Evolutionary conservation across 2,113 vertebrate genomes (phyloP).

Genomic region (Rutilus rutilus): DNA sequence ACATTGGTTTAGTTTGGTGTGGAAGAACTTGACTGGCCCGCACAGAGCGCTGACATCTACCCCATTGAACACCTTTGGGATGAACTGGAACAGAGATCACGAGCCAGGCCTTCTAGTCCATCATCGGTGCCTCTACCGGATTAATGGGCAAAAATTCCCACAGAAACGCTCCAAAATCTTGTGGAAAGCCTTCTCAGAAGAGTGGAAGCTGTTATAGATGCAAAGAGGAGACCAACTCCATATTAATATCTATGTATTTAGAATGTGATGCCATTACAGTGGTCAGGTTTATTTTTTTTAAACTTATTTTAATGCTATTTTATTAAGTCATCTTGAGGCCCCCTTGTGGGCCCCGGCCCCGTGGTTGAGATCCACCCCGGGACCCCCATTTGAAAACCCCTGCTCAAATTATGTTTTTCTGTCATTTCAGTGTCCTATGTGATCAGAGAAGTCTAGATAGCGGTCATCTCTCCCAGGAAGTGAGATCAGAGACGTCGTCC

Average conservation of each 20-base stretch:
- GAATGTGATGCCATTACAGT: neutral
- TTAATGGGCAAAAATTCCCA: neutral
- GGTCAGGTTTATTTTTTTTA: no score
- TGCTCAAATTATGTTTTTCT: neutral
- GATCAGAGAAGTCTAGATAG: slow-evolving; percentile 85
- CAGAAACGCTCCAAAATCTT: neutral
- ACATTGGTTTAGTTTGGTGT: no score
- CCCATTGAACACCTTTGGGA: neutral
- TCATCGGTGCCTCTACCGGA: no score
- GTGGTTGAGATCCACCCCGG: no score
- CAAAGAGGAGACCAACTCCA: neutral
- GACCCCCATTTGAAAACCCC: neutral
- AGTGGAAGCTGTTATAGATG: neutral
- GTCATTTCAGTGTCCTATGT: slow-evolving; percentile 75
- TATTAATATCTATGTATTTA: neutral
- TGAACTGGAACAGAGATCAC: neutral
- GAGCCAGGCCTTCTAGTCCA: neutral
- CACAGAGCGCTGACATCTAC: no score
- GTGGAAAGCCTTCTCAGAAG: no score
- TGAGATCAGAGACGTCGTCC: slow-evolving; percentile 86
- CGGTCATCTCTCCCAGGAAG: slow-evolving; percentile 84
- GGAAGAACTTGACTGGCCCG: no score
- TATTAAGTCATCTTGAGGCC: no score
- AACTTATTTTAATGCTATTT: no score
- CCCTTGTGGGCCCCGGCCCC: no score